Evolutionary conservation across 2,113 vertebrate genomes (phyloP).

Genomic region (Myocastor coypus): DNA sequence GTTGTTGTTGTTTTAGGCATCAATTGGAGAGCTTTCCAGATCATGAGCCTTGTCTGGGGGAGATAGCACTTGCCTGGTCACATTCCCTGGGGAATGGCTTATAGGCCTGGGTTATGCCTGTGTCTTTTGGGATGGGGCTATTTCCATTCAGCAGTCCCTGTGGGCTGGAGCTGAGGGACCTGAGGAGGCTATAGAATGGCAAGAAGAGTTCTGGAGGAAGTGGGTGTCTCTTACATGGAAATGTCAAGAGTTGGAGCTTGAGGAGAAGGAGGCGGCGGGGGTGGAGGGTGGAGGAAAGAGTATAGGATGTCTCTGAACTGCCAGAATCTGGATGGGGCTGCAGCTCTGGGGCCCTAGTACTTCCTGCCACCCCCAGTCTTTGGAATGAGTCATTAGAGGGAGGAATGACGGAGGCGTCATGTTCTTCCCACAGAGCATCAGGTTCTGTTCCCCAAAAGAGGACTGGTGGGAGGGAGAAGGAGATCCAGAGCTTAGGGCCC

Average conservation of each 20-base stretch:
- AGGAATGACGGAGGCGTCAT: slow-evolving; percentile 73
- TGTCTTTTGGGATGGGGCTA: not conserved
- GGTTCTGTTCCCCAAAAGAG: slow-evolving; percentile 71
- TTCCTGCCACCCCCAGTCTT: slow-evolving; percentile 80
- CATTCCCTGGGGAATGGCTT: not conserved
- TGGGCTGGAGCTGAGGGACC: not conserved
- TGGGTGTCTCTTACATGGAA: slow-evolving; percentile 69
- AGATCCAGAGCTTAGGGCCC: slow-evolving; percentile 19
- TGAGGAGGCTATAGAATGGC: slow-evolving; percentile 58
- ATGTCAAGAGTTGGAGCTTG: slow-evolving; percentile 74
- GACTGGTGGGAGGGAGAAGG: slow-evolving; percentile 63
- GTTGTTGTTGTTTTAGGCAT: slow-evolving; percentile 32
- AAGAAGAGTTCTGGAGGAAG: slow-evolving; percentile 68
- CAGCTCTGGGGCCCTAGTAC: slow-evolving; percentile 68
- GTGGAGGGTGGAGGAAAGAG: slow-evolving; percentile 68
- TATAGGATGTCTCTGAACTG: slow-evolving; percentile 71
- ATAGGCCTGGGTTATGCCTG: slow-evolving; percentile 2
- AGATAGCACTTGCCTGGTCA: not conserved
- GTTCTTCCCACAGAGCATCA: slow-evolving; percentile 70
- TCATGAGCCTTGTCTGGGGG: not conserved
- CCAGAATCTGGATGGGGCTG: slow-evolving; percentile 69
- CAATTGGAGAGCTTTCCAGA: slow-evolving; percentile 53
- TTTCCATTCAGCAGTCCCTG: not conserved
- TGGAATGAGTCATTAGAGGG: slow-evolving; percentile 78
- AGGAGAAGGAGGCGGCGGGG: slow-evolving; percentile 64